Evolutionary conservation across 2,888 invertebrate species (phyloP).

Genomic region (Resseliella maxima): DNA sequence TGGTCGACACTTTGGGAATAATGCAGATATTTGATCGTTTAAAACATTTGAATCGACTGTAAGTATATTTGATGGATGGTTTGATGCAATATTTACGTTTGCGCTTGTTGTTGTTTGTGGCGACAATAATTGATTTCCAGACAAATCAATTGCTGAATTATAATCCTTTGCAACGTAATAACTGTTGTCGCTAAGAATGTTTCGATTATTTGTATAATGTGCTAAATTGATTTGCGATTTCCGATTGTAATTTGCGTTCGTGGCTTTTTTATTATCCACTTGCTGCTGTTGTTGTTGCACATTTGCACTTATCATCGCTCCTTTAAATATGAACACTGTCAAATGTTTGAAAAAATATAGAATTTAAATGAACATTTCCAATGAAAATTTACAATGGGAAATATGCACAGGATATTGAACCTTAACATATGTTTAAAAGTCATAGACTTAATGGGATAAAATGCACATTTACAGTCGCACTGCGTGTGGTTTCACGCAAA

Average conservation of each 20-base stretch:
- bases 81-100: background rate
- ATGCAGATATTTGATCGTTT: slow-evolving; percentile 47
- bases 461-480: background rate
- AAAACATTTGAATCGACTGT: slow-evolving; percentile 38
- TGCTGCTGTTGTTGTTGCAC: slow-evolving; percentile 52
- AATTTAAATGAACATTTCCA: no score
- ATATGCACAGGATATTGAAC: slow-evolving; percentile 7
- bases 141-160: slow-evolving; percentile 41
- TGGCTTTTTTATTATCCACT: slow-evolving; percentile 54
- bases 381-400: background rate
- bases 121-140: slow-evolving; percentile 38
- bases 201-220: slow-evolving; percentile 38
- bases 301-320: slow-evolving; percentile 51
- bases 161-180: slow-evolving; percentile 32
- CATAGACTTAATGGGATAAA: background rate
- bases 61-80: background rate
- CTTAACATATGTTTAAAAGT: slow-evolving; percentile 36
- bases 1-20: slow-evolving; percentile 56
- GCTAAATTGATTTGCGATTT: slow-evolving; percentile 53
- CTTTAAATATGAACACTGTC: background rate
- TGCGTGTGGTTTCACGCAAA: background rate
- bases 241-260: slow-evolving; percentile 42
- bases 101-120: background rate
- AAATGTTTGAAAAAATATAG: background rate
- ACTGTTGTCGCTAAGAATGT: background rate